These are phyloP conservation scores for Rugalucina vietnamica DNA, from an alignment of 2,888 invertebrate species.

Conservation along the genomic window DNA sequence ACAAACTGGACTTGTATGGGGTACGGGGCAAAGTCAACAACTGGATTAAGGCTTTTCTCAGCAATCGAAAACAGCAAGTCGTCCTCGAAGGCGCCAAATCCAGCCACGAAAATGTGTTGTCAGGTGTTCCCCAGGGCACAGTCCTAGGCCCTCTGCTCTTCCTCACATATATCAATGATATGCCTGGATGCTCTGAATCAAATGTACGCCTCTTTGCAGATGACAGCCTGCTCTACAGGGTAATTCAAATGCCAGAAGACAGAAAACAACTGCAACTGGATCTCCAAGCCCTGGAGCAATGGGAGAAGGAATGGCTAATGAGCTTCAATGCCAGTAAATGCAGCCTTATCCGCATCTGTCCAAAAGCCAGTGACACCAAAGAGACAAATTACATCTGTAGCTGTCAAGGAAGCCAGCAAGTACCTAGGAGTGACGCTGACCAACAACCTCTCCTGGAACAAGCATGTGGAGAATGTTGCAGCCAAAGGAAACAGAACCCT, in stretches of 20 bases:
- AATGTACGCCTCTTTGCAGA: background rate
- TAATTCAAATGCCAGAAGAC: background rate
- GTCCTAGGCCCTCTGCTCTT: background rate
- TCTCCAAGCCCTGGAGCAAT: background rate
- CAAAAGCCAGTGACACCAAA: background rate
- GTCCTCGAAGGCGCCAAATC: background rate
- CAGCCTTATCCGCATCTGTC: background rate
- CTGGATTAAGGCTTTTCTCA: constrained; percentile 2
- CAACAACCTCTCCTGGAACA: background rate
- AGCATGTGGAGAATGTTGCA: constrained; percentile 1
- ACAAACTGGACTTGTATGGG: constrained; percentile 2
- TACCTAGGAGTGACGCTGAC: background rate
- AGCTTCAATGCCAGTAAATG: background rate
- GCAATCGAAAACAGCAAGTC: background rate
- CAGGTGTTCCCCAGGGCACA: background rate
- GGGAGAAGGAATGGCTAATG: background rate
- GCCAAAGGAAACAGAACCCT: background rate
- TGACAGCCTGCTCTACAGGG: background rate
- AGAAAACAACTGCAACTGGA: background rate
- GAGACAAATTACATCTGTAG: background rate
- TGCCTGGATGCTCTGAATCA: background rate
- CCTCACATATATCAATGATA: background rate
- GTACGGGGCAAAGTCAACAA: background rate
- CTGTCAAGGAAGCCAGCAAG: background rate
- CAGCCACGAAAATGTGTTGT: background rate